Conservation (phyloP, 2,888 invertebrate species). For the Ferdinandea cuprea region DNA sequence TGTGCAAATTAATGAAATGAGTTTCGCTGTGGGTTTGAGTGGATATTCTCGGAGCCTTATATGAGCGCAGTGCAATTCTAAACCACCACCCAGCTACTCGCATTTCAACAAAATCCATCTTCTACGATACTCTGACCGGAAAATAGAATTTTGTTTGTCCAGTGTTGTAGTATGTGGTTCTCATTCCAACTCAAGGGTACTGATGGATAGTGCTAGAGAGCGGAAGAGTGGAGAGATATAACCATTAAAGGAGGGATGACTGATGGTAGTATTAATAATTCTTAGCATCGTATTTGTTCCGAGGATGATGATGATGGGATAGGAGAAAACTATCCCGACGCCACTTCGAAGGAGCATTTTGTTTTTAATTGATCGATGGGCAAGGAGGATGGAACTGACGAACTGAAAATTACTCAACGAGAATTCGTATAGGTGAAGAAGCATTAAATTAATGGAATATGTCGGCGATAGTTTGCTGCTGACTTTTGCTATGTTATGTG, state of each 20-base stretch:
- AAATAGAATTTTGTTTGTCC: conserved; percentile 42
- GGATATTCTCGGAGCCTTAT: neutral
- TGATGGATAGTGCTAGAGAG: conserved; percentile 10
- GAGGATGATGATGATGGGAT: neutral
- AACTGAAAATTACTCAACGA: conserved; percentile 3
- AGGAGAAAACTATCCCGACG: neutral
- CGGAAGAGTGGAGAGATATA: neutral
- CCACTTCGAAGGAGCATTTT: conserved; percentile 13
- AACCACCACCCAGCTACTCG: neutral
- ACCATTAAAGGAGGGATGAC: conserved; percentile 30
- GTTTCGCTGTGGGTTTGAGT: conserved; percentile 28
- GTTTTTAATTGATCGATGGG: conserved; percentile 55
- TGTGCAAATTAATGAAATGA: conserved; percentile 72
- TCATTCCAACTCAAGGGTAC: conserved; percentile 3
- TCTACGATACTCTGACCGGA: conserved; percentile 46
- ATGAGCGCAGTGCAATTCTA: neutral
- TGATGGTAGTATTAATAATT: conserved; percentile 52
- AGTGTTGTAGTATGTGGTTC: neutral
- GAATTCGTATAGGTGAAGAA: neutral
- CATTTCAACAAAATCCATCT: conserved; percentile 41
- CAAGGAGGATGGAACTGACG: conserved; percentile 1
- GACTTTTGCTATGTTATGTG: neutral
- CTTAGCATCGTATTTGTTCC: conserved; percentile 18
- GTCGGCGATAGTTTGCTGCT: neutral
- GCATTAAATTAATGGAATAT: neutral